phyloP scores from a whole-genome alignment of 2,797 vertebrate species.

The Graptemys geographica region DNA sequence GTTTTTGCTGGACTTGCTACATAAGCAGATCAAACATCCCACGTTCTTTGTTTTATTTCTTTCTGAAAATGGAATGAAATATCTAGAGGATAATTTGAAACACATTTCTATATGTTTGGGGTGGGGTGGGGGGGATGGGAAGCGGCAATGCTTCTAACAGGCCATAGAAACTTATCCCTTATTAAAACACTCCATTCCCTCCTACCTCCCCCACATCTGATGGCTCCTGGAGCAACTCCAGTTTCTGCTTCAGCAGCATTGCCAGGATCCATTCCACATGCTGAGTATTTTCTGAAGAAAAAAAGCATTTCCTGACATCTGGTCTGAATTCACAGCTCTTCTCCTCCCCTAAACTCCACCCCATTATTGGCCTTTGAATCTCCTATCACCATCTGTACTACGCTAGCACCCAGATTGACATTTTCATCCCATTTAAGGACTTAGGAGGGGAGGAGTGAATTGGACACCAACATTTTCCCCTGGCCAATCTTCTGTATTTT shows the following conservation, averaged over 20 bases:
- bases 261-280: slow-evolving; percentile 56
- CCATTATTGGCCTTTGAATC: accelerated
- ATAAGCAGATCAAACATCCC: neutral
- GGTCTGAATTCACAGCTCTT: slow-evolving; percentile 46
- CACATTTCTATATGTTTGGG: neutral
- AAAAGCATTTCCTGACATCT: slow-evolving; percentile 70
- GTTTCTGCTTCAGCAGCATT: slow-evolving; percentile 23
- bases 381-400: neutral
- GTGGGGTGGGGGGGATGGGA: neutral
- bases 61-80: slow-evolving; percentile 4
- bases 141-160: neutral
- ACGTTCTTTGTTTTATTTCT: neutral
- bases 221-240: slow-evolving; percentile 34
- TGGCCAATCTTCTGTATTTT: neutral
- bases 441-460: neutral
- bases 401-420: neutral
- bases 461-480: neutral
- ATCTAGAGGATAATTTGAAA: slow-evolving; percentile 45
- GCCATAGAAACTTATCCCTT: neutral
- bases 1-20: neutral
- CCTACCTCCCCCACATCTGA: neutral
- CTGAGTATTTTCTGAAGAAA: slow-evolving; percentile 51
- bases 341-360: neutral
- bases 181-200: neutral
- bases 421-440: neutral